Conservation (phyloP, 2,888 invertebrate species). For the Ligdia adustata region DNA sequence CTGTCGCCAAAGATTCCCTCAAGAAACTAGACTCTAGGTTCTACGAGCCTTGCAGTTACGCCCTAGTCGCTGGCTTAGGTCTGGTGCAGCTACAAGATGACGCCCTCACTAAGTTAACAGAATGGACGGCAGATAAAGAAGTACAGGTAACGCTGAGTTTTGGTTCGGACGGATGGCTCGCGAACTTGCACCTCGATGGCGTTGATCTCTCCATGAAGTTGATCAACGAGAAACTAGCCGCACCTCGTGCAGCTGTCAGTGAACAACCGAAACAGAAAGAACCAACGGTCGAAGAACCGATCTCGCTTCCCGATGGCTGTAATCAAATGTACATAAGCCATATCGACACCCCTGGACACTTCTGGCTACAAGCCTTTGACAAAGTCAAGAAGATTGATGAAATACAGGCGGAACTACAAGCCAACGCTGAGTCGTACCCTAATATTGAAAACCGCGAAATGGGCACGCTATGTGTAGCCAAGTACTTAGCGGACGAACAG, state of each 20-base stretch:
- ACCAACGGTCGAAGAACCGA: slow-evolving; percentile 52
- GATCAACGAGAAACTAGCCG: slow-evolving; percentile 67
- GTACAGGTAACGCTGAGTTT: slow-evolving; percentile 81
- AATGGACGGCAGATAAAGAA: slow-evolving; percentile 77
- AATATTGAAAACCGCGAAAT: slow-evolving; percentile 83
- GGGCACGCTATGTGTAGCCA: slow-evolving; percentile 88
- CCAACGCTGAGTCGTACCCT: slow-evolving; percentile 75
- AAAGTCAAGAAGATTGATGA: slow-evolving; percentile 82
- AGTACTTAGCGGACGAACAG: slow-evolving; percentile 91
- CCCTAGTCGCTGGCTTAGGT: slow-evolving; percentile 67
- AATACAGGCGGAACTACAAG: slow-evolving; percentile 87
- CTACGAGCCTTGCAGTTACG: slow-evolving; percentile 67
- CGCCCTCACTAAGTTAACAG: slow-evolving; percentile 58
- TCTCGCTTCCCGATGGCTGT: slow-evolving; percentile 63
- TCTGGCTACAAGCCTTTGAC: slow-evolving; percentile 88
- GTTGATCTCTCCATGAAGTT: slow-evolving; percentile 79
- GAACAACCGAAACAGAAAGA: slow-evolving; percentile 48
- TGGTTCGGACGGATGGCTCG: slow-evolving; percentile 82
- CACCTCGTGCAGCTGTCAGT: slow-evolving; percentile 51
- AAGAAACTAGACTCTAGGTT: slow-evolving; percentile 78
- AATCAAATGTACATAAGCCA: slow-evolving; percentile 86
- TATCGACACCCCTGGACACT: slow-evolving; percentile 89
- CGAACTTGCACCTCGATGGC: slow-evolving; percentile 76
- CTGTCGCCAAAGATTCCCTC: slow-evolving; percentile 68
- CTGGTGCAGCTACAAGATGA: slow-evolving; percentile 69